phyloP scores from a whole-genome alignment of 2,113 vertebrate species.

The Mustela lutreola region DNA sequence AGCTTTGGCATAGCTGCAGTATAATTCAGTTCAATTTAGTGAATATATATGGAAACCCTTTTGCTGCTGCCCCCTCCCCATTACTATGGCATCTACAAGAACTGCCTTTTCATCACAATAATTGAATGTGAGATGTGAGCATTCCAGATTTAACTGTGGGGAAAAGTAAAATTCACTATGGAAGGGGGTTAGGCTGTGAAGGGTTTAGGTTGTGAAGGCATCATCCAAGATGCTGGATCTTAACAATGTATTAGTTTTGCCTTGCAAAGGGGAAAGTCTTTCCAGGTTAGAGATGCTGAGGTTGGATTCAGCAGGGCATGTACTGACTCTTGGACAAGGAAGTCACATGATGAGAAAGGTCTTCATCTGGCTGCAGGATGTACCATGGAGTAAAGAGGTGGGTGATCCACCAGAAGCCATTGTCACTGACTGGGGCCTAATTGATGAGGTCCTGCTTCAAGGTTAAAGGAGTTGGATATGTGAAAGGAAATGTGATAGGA shows the following conservation, averaged over 20 bases:
- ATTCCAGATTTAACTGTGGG: background rate
- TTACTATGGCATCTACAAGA: background rate
- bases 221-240: background rate
- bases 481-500: background rate
- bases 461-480: background rate
- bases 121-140: background rate
- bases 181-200: background rate
- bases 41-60: background rate
- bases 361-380: background rate
- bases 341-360: background rate
- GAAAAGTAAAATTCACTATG: background rate
- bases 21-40: slow-evolving; percentile 20
- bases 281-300: background rate
- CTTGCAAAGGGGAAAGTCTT: background rate
- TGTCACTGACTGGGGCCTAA: background rate
- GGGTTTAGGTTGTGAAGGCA: background rate
- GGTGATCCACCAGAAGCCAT: background rate
- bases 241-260: background rate
- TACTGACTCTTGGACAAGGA: background rate
- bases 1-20: background rate
- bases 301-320: background rate
- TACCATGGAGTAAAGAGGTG: background rate
- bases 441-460: background rate
- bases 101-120: background rate
- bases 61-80: background rate